These are phyloP conservation scores for Danio rerio DNA, from an alignment of 2,113 vertebrate genomes.

Conservation along the genomic window GRCz12tu NC_133195.1:36519001-36519500, in stretches of 20 bases:
- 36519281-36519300: too few species aligned
- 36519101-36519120: too few species aligned
- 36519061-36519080: too few species aligned
- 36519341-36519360: slow-evolving; percentile 3
- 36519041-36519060: neutral
- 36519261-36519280: neutral
- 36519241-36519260: too few species aligned
- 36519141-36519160: too few species aligned
- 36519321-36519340: neutral
- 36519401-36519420: neutral
- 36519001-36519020: neutral
- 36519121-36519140: too few species aligned
- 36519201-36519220: too few species aligned
- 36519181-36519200: too few species aligned
- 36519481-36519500: slow-evolving; percentile 61
- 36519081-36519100: too few species aligned
- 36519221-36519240: too few species aligned
- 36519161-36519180: too few species aligned
- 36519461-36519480: slow-evolving; percentile 81
- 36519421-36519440: neutral
- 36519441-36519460: slow-evolving; percentile 36
- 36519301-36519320: neutral
- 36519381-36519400: neutral
- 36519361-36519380: neutral
- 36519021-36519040: neutral